phyloP scores from a whole-genome alignment of 2,113 vertebrate species.

The Pluvianellus socialis region DNA sequence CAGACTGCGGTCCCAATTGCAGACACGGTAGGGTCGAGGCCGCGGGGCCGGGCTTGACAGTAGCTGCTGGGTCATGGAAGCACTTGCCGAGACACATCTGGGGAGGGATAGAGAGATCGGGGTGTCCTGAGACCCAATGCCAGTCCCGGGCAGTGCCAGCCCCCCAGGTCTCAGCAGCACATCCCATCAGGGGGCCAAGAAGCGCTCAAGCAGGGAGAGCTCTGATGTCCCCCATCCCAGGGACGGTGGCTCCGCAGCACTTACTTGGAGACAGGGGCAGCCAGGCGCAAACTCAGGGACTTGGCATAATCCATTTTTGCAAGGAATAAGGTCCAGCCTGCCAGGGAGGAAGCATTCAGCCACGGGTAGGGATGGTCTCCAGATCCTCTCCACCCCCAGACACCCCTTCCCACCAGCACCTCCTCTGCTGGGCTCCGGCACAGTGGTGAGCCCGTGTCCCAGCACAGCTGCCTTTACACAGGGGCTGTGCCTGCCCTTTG shows the following conservation, averaged over 20 bases:
- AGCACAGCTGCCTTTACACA: neutral
- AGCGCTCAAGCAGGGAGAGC: neutral
- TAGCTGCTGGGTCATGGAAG: slow-evolving; percentile 86
- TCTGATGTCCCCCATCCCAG: rapidly evolving
- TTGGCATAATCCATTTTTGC: slow-evolving; percentile 45
- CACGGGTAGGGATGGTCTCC: rapidly evolving
- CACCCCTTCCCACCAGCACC: neutral
- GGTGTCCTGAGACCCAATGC: neutral
- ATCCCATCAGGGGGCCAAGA: rapidly evolving
- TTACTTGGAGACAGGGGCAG: slow-evolving; percentile 41
- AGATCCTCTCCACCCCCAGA: neutral
- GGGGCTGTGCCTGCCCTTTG: slow-evolving; percentile 26
- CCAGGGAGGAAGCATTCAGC: neutral
- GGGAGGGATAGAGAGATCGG: neutral
- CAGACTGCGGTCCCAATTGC: slow-evolving; percentile 80
- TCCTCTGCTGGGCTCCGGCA: rapidly evolving
- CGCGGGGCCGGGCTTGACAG: slow-evolving; percentile 51
- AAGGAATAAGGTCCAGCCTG: neutral
- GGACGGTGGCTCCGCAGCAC: rapidly evolving
- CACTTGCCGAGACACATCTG: slow-evolving; percentile 81
- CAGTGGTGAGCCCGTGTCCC: rapidly evolving
- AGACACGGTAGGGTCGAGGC: slow-evolving; percentile 82
- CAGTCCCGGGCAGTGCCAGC: rapidly evolving
- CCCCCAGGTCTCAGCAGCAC: too few species aligned
- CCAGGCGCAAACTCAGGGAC: slow-evolving; percentile 49